Evolutionary conservation across 2,113 vertebrate species (phyloP), one percentile per base, ranked within the genome.

Genomic region (Nannobrachium achirus): DNA sequence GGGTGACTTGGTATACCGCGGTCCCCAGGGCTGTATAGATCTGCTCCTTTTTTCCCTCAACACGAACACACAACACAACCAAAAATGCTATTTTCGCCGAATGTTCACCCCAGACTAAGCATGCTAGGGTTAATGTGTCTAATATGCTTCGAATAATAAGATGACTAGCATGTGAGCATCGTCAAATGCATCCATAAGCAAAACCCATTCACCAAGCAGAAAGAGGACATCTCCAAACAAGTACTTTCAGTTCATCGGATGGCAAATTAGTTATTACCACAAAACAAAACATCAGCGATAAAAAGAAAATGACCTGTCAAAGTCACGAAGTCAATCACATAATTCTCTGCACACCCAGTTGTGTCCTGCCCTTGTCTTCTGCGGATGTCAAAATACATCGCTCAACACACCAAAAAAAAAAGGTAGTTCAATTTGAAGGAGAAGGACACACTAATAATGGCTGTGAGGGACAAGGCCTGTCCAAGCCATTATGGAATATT

Each of bases 401-500:
- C 69, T 82, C 45, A 77, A 75, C n/a, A n/a, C n/a, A 74, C 25
- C 25, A 33, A 33, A 33, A 79, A 72, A n/a, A 69, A 45, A 53
- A 19, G 25, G 25, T 33, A 33, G 79, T 66, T 75, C 70, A 75
- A 78, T 86, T 83, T 84, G 62, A 76, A n/a, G 18, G 57, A 79
- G 72, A 86, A 76, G 75, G 69, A 63, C 83, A 56, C 11, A 3
- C 58, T 77, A 78, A 83, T 87, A 84, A 87, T 69, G 63, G 71
- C 62, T 73, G 80, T 81, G 71, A 78, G 75, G 68, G 81, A 83
- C 80, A 74, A 82, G 76, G 67, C 60, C 60, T 48, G 0, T 38
- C 84, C 63, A 48, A 18, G 66, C 77, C 69, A 85, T 84, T 86
- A 85, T 84, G 55, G 89, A 89, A 89, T 89, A 89, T 91, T 89